phyloP scores from a whole-genome alignment of 2,113 vertebrate genomes.

The Typhlomys cinereus region DNA sequence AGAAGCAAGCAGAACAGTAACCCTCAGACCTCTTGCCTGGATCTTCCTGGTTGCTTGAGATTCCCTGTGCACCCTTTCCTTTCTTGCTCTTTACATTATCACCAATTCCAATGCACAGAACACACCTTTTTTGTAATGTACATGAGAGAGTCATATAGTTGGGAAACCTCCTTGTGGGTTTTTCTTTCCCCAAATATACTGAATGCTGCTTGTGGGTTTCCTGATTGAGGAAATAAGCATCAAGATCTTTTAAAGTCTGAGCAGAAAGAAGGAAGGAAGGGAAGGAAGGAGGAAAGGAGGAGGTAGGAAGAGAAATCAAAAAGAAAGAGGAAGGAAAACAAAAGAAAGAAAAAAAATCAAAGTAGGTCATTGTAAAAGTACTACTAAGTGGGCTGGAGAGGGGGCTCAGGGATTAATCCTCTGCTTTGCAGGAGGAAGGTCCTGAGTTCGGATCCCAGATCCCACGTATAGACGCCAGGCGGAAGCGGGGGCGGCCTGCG shows the following conservation, averaged over 20 bases:
- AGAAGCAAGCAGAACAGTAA: neutral
- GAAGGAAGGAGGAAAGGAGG: no score
- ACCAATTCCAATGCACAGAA: neutral
- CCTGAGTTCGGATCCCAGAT: no score
- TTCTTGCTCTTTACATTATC: neutral
- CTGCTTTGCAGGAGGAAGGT: no score
- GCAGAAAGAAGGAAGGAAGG: no score
- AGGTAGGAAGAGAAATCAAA: no score
- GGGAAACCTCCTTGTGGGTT: neutral
- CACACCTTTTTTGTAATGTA: no score
- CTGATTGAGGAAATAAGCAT: neutral
- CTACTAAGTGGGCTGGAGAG: no score
- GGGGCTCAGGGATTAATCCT: no score
- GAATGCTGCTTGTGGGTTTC: neutral
- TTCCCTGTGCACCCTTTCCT: neutral
- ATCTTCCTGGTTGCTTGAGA: neutral
- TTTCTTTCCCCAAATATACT: neutral
- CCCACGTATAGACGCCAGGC: no score
- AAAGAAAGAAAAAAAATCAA: neutral
- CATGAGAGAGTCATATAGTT: neutral
- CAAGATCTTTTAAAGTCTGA: neutral
- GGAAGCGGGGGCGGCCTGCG: no score
- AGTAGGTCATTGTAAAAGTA: accelerated
- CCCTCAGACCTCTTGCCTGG: neutral
- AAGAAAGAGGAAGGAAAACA: no score